Evolutionary conservation across 2,113 vertebrate genomes (phyloP), one percentile per base, ranked within the genome.

Genomic region (Scytalopus superciliaris): DNA sequence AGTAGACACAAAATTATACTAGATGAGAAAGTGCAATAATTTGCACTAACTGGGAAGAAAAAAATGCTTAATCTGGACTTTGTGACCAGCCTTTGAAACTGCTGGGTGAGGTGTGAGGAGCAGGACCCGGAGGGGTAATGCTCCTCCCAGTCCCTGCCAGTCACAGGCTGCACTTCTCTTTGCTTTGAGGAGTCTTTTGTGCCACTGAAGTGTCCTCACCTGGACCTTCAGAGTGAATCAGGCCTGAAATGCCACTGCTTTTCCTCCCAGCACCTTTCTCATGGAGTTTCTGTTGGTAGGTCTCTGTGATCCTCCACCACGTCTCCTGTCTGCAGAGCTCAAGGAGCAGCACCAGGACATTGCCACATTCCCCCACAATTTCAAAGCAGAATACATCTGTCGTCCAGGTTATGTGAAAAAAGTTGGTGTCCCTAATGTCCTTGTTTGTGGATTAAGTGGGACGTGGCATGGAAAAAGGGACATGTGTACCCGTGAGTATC

Each of bases 341-440:
- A 83, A 15, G 44, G 19, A 68, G 40, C 0, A 0, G 0, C 10
- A 56, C 52, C 17, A 0, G 1, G 9, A 4, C 12, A 1, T 1
- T 2, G 6, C 4, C 27, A 0, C 0, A 0, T 97, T 94, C 18
- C 0, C 3, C 23, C 0, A 0, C 0, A 7, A 0, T 3, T 3
- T 14, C 0, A 0, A 0, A 19, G 62, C 93, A 37, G 40, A 85
- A 1, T 95, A 93, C 1, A 0, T 7, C 8, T 97, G 97, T 1
- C 67, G 95, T 2, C 92, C 97, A 1, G 97, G 97, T 6, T 97
- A 86, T 0, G 0, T 1, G 3, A 95, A 2, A 60, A 6, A 0
- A 25, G 0, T 0, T 0, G 0, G 0, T 1, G 0, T 0, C 3
- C 0, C 0, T 0, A 72, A 0, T 0, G 0, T 0, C 11, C 18